Evolutionary conservation across 2,888 invertebrate genomes (phyloP).

Genomic region (Brassicogethes aeneus): DNA sequence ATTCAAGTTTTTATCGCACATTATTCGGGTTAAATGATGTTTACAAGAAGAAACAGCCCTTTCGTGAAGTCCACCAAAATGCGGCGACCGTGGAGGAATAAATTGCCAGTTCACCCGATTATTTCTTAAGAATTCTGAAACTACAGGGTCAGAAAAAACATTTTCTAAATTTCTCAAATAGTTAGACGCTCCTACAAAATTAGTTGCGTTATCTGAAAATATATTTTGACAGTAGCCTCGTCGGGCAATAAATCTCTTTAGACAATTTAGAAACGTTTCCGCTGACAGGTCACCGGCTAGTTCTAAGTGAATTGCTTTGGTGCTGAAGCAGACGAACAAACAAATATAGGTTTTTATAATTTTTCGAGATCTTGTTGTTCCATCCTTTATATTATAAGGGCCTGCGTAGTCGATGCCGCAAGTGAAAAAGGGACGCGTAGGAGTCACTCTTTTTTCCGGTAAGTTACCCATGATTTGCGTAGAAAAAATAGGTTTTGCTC

Average conservation of each 20-base stretch:
- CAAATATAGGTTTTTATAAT: constrained; percentile 11
- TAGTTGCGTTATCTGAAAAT: constrained; percentile 12
- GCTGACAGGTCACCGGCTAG: constrained; percentile 10
- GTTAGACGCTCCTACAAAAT: constrained; percentile 12
- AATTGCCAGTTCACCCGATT: constrained; percentile 23
- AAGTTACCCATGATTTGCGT: constrained; percentile 13
- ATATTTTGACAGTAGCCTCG: constrained; percentile 8
- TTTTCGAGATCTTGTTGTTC: constrained; percentile 5
- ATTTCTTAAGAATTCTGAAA: neutral
- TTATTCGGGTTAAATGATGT: constrained; percentile 18
- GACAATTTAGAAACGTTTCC: constrained; percentile 9
- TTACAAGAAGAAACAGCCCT: constrained; percentile 21
- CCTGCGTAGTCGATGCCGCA: constrained; percentile 18
- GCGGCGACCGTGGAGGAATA: constrained; percentile 23
- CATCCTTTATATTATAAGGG: constrained; percentile 12
- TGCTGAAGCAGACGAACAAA: constrained; percentile 12
- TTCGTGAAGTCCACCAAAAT: constrained; percentile 18
- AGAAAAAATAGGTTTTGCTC: constrained; percentile 8
- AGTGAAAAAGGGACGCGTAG: constrained; percentile 12
- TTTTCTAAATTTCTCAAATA: too few relatives aligned
- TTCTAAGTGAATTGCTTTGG: constrained; percentile 13
- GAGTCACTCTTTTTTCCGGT: constrained; percentile 10
- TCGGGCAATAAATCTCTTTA: constrained; percentile 13
- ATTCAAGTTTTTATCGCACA: constrained; percentile 18
- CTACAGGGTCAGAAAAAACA: constrained; percentile 8